These are phyloP conservation scores for Hemibagrus guttatus DNA, from an alignment of 2,797 vertebrate species.

Conservation along the genomic window DNA sequence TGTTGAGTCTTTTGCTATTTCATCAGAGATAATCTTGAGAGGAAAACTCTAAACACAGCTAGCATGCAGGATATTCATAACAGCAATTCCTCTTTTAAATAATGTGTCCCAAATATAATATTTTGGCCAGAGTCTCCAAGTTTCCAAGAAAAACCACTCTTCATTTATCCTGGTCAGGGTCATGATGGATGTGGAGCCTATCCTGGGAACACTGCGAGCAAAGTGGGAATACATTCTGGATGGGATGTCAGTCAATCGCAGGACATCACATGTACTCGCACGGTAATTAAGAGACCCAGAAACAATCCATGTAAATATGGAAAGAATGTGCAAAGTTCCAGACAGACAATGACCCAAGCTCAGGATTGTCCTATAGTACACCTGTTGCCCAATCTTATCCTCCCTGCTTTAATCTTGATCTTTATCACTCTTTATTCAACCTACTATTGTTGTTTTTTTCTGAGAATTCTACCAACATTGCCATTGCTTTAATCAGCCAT, in stretches of 20 bases:
- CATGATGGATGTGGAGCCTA: background rate
- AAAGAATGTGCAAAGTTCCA: background rate
- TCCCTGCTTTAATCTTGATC: background rate
- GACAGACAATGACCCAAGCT: background rate
- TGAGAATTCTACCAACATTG: background rate
- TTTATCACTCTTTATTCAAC: background rate
- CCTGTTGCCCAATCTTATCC: background rate
- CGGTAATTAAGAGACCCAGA: background rate
- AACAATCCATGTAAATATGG: background rate
- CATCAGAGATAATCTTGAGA: constrained; percentile 12
- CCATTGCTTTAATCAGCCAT: background rate
- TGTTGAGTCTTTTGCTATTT: background rate
- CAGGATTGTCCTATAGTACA: background rate
- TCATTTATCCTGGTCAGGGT: background rate
- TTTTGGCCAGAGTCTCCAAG: background rate
- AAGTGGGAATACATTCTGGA: background rate
- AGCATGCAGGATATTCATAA: background rate
- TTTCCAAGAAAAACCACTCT: background rate
- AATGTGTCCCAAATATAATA: background rate
- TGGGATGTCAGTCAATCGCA: background rate
- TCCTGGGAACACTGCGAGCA: background rate
- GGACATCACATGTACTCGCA: background rate
- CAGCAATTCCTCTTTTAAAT: background rate
- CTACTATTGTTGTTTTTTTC: background rate
- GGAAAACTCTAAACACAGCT: background rate